Base-by-base conservation (phyloP, 2,888 invertebrate species). In the Agrilus mali region DNA sequence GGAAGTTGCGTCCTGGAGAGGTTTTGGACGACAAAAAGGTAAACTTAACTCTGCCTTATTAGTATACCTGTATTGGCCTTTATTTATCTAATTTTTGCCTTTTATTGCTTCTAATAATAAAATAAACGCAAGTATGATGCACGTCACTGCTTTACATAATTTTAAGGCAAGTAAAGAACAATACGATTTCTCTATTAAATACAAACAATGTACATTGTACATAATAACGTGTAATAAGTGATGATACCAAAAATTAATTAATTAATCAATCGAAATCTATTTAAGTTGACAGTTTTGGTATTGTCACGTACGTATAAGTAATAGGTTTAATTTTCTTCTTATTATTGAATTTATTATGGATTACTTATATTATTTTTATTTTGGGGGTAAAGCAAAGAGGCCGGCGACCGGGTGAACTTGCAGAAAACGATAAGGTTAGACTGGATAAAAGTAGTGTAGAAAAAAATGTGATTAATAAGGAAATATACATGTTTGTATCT, bases 11-110 rank as follows among this genome's bases (percentile, higher is more conserved):
- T 63, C 90, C 90, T 60, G 90, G 90, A 70, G 90, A 90, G 80
- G 85, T 92, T 70, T 71, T 87, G 75, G 87, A 87, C 74, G 90
- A 90, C 69, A 86, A 83, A 78, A 86, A 88, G 90, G 90, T 92
- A 86, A 86, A 70, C 53, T 41, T 52, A 40, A 32, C 17, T 16
- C 15, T 33, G 22, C n/a, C 20, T 33, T 33, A 22, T 40, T 20
- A 36, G 27, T 42, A 43, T 41, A 42, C 41, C 48, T 45, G 46
- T 40, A 46, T 48, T 41, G 41, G 48, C 48, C 44, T 50, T 46
- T 48, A 48, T 50, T 49, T 51, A 47, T 47, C 49, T 47, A 51
- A 48, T 50, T 50, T 54, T 49, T 54, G 45, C 51, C 48, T 6
- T 41, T 37, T 33, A 33, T 16, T 32, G 20, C 36, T 20, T 32